Base-by-base conservation (phyloP, 2,797 vertebrate species). In the Setipinna tenuifilis region DNA sequence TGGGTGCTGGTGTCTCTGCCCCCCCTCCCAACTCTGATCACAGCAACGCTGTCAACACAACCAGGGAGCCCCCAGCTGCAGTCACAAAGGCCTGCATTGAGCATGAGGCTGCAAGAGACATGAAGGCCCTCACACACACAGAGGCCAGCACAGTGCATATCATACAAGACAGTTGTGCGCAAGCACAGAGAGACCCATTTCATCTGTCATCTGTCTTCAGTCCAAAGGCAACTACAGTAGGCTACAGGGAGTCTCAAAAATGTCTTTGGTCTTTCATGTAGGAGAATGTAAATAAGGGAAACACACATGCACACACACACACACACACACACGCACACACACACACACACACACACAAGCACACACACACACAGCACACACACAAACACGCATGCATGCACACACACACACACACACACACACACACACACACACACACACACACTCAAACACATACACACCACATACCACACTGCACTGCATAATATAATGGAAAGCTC, bases 251-350 rank as follows among this genome's bases (percentile, higher is more conserved):
- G 31, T 16, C 31, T 71, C 68, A 78, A 78, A 78, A 41, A 78
- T 78, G 71, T 35, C 71, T 78, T 78, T 78, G 71, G 71, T 78
- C 35, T 78, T 78, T 78, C 5, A 44, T 78, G 71, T 21, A 78
- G 35, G 17, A n/a, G 31, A 44, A 41, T 17, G 7, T 21, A 17
- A 78, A 41, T 44, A 35, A 21, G 35, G 19, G 1, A 25, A 41
- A 44, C 16, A 54, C 14, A 14, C 50, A 54, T 9, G 7, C 50
- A 54, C 50, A 54, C 50, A 54, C 50, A 54, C 50, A 54, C 50
- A 54, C 50, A 54, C 50, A 54, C 50, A 54, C 50, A 54, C 50
- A 48, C 46, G 10, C 46, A 48, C 46, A 48, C 46, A 48, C 46
- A 48, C 46, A 48, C 46, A 48, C 46, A 48, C 46, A 48, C 46